Conservation (phyloP, 1,140 invertebrate species). For the Drosophila varians region DNA sequence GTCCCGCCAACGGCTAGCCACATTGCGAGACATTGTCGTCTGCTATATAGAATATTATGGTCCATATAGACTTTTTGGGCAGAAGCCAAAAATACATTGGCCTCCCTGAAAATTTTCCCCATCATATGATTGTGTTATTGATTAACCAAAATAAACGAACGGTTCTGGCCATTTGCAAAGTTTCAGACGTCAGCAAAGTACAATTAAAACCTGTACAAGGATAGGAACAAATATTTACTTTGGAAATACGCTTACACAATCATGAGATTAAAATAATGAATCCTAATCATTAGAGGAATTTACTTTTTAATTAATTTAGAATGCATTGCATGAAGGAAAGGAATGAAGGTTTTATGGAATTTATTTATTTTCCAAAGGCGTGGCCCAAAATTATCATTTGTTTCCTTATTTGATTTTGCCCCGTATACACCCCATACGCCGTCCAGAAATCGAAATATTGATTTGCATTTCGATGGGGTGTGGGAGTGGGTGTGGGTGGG, state of each 20-base stretch:
- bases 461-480: constrained; percentile 8
- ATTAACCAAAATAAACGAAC: constrained; percentile 45
- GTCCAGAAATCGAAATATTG: constrained; percentile 41
- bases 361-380: constrained; percentile 29
- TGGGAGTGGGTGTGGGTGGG: not conserved
- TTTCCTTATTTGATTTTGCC: constrained; percentile 41
- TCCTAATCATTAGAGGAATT: not conserved
- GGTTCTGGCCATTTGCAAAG: constrained; percentile 21
- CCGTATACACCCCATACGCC: constrained; percentile 2
- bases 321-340: constrained; percentile 38
- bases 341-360: constrained; percentile 1
- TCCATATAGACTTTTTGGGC: constrained; percentile 34
- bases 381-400: constrained; percentile 38
- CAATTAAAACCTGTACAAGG: constrained; percentile 26
- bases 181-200: constrained; percentile 64
- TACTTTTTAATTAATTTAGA: constrained; percentile 8
- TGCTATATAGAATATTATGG: constrained; percentile 32
- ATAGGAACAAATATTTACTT: constrained; percentile 22
- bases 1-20: constrained; percentile 78
- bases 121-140: constrained; percentile 52
- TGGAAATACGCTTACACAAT: not conserved
- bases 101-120: constrained; percentile 49
- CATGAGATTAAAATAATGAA: no score
- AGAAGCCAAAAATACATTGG: constrained; percentile 70
- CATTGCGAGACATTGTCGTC: constrained; percentile 71